phyloP scores from a whole-genome alignment of 2,888 invertebrate genomes.

The Isotomurus palustris region DNA sequence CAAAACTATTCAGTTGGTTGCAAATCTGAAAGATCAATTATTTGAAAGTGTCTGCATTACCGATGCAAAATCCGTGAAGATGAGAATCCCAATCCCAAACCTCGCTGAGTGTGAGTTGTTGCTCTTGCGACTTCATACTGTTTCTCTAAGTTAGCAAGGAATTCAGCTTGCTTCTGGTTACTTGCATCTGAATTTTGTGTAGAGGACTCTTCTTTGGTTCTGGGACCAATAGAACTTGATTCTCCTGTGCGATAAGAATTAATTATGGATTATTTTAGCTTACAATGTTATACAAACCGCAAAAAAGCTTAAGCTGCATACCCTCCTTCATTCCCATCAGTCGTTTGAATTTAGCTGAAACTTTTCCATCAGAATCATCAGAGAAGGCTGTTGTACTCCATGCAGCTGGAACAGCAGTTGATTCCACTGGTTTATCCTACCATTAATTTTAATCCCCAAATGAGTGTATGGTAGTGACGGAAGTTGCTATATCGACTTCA shows the following conservation, averaged over 20 bases:
- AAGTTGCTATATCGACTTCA: too few species aligned
- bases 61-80: slow-evolving; percentile 23
- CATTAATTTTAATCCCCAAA: background rate
- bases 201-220: slow-evolving; percentile 9
- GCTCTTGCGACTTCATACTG: slow-evolving; percentile 95
- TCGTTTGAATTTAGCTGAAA: slow-evolving; percentile 90
- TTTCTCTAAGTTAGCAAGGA: slow-evolving; percentile 89
- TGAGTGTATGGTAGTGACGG: background rate
- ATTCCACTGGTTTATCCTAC: slow-evolving; percentile 52
- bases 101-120: slow-evolving; percentile 90
- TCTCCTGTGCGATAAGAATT: background rate
- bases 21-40: too few species aligned
- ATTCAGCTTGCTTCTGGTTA: slow-evolving; percentile 59
- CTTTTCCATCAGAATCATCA: slow-evolving; percentile 85
- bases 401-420: slow-evolving; percentile 14
- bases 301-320: too few species aligned
- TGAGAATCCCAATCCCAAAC: slow-evolving; percentile 55
- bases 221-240: background rate
- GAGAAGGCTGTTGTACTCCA: slow-evolving; percentile 85
- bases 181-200: slow-evolving; percentile 7
- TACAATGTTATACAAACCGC: too few species aligned
- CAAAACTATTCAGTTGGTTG: too few species aligned
- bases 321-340: slow-evolving; percentile 87
- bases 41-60: too few species aligned
- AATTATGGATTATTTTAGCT: background rate